Percentiles rank a stretch among this genome's conserved stretches.
These are phyloP conservation scores for Cololabis saira DNA, from an alignment of 2,113 vertebrate species.

Conservation along the genomic window DNA sequence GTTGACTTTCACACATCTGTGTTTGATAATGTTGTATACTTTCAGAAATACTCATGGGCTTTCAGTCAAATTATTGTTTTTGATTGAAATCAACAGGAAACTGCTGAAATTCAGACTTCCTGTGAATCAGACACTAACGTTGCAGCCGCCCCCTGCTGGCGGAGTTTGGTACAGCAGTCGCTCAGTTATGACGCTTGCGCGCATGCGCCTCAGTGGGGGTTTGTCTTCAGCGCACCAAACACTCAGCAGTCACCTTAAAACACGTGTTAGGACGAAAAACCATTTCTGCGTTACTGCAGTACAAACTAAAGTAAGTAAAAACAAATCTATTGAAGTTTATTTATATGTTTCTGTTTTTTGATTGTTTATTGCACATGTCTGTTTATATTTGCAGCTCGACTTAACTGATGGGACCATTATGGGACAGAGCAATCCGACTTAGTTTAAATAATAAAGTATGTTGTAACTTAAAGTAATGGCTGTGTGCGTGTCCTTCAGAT, in stretches of 20 bases:
- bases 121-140: too few relatives aligned
- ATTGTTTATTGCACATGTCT: neutral
- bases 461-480: slow-evolving; percentile 29
- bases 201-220: slow-evolving; percentile 11
- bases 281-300: neutral
- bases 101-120: too few relatives aligned
- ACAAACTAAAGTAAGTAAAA: neutral
- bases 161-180: slow-evolving; percentile 29
- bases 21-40: too few relatives aligned
- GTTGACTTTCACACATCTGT: too few relatives aligned
- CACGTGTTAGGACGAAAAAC: neutral
- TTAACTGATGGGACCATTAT: neutral
- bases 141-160: slow-evolving; percentile 42
- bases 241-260: neutral
- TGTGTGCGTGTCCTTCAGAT: slow-evolving; percentile 20
- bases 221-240: too few relatives aligned
- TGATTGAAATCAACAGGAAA: too few relatives aligned
- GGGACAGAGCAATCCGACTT: neutral
- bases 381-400: neutral
- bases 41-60: too few relatives aligned
- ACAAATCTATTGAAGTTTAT: neutral
- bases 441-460: too few relatives aligned
- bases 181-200: slow-evolving; percentile 58
- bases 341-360: neutral
- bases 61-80: too few relatives aligned